phyloP scores from a whole-genome alignment of 2,797 vertebrate species.

The Cossypha niveicapilla region DNA sequence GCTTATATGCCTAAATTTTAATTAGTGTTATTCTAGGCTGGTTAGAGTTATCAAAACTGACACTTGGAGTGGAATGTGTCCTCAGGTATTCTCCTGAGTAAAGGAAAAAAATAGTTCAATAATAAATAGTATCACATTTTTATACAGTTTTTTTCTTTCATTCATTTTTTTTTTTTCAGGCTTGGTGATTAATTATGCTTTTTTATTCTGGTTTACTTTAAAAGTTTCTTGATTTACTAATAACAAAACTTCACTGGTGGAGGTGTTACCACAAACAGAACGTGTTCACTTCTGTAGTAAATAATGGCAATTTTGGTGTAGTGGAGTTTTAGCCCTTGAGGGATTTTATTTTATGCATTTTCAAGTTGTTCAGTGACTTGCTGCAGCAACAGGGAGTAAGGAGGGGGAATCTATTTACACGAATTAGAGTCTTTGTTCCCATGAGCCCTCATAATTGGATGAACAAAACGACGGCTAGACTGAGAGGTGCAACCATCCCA shows the following conservation, averaged over 20 bases:
- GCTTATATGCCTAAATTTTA: neutral
- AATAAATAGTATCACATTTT: neutral
- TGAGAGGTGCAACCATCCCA: neutral
- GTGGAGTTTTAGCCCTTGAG: neutral
- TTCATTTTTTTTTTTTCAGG: neutral
- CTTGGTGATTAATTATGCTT: neutral
- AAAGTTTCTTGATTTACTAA: neutral
- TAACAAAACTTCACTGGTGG: neutral
- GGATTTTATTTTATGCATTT: constrained; percentile 21
- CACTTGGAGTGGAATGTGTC: neutral
- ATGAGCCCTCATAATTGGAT: neutral
- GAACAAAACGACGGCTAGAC: neutral
- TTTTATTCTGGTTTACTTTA: neutral
- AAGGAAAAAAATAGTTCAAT: neutral
- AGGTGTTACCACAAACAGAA: neutral
- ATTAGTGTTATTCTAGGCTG: neutral
- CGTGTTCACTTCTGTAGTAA: neutral
- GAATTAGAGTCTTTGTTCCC: constrained; percentile 21
- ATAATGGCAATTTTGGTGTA: neutral
- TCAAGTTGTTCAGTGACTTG: neutral
- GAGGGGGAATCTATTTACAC: constrained; percentile 10
- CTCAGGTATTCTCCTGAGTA: neutral
- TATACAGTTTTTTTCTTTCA: accelerated
- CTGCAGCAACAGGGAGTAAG: neutral
- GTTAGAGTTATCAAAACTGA: neutral